Evolutionary conservation across 1,140 invertebrate species (phyloP), one percentile per base, ranked within the genome.

Genomic region (Cherax quadricarinatus): DNA sequence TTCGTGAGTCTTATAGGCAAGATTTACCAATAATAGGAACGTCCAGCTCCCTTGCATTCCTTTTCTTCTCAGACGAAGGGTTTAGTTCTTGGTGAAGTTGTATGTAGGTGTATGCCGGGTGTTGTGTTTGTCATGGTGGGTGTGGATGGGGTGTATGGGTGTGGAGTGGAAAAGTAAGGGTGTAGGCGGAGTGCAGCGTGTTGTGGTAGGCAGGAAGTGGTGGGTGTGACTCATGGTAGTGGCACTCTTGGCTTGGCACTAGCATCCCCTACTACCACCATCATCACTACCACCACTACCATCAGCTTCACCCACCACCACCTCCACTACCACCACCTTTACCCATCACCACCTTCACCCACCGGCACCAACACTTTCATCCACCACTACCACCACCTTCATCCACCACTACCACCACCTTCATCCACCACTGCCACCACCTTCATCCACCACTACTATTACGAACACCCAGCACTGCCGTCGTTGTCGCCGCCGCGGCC

Each of bases 181-280:
- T 70, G n/a, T 6, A 49, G 14, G 14, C 7, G 18, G 24, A 30
- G 83, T 66, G 60, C 16, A 18, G 62, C 18, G 62, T 14, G 12
- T n/a, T 51, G 60, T 24, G 75, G 21, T 57, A 89, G 88, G 88
- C 88, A 89, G 88, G 88, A 84, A 84, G 88, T 89, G 88, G 60
- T 49, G 73, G 62, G n/a, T 53, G 81, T 89, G 88, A 89, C 24
- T 89, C 88, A 89, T 89, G 88, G 30, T 73, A 21, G 81, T 66
- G 88, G 88, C 88, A 89, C 88, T 89, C 88, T 48, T 51, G 81
- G 88, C 88, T 89, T 89, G 88, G 88, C 88, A 89, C 81, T 83
- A 81, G 41, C 88, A 89, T 48, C 41, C 79, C 41, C 88, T 57
- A 21, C 79, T 16, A 70, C 88, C 18, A 62, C 80, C 18, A n/a